Conservation (phyloP, 2,797 vertebrate genomes). For the Anomalospiza imberbis region DNA sequence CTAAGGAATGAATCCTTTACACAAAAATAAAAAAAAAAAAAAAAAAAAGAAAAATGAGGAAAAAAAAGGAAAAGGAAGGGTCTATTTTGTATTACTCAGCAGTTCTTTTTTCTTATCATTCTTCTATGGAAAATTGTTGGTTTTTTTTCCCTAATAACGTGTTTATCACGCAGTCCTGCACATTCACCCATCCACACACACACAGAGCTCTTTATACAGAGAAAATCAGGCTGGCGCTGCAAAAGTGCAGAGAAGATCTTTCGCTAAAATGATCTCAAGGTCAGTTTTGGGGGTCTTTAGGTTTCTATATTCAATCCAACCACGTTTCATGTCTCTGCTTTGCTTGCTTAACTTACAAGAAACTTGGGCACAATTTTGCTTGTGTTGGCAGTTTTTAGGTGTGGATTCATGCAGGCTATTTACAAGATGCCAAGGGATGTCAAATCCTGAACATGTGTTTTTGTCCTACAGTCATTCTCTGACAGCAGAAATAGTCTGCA, state of each 20-base stretch:
- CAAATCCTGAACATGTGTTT: conserved; percentile 78
- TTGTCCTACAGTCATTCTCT: conserved; percentile 74
- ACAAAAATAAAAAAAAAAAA: background rate
- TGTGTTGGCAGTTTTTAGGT: conserved; percentile 80
- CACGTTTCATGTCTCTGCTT: conserved; percentile 74
- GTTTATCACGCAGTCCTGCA: conserved; percentile 47
- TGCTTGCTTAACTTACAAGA: conserved; percentile 80
- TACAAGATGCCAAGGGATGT: conserved; percentile 82
- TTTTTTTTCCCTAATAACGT: background rate
- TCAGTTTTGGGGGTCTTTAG: conserved; percentile 74
- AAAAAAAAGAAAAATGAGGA: fast-evolving
- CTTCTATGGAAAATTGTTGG: background rate
- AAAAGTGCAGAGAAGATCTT: conserved; percentile 56
- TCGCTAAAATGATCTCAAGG: conserved; percentile 71
- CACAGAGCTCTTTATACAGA: background rate
- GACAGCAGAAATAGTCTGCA: conserved; percentile 77
- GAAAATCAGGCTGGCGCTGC: conserved; percentile 58
- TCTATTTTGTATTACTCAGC: conserved; percentile 62
- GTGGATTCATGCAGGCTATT: conserved; percentile 78
- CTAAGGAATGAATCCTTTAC: background rate
- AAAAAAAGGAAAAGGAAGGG: background rate
- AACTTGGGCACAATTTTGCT: conserved; percentile 79
- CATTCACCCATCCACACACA: background rate
- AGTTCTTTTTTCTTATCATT: conserved; percentile 17
- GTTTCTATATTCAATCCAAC: conserved; percentile 76